A percentile compares a stretch with the other conserved stretches of the same genome.
phyloP scores from a whole-genome alignment of 2,797 vertebrate genomes.

The Parauchenoglanis punctatus region DNA sequence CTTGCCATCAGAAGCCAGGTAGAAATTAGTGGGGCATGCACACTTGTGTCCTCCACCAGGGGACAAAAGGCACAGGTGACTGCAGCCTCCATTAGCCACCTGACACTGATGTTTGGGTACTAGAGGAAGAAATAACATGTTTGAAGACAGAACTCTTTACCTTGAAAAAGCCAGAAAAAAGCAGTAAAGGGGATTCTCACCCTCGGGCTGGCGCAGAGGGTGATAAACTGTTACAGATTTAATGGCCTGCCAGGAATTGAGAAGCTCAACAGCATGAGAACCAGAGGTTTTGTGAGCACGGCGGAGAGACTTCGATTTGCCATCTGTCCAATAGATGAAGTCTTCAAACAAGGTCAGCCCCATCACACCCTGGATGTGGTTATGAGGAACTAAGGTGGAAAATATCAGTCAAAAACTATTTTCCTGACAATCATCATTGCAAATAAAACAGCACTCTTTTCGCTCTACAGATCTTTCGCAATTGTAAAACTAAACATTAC shows the following conservation, averaged over 20 bases:
- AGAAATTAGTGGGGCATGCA: conserved; percentile 97
- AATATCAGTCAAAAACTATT: conserved; percentile 68
- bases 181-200: conserved; percentile 71
- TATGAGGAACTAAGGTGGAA: conserved; percentile 87
- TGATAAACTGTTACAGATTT: conserved; percentile 98
- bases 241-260: conserved; percentile 98
- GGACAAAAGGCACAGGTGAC: conserved; percentile 94
- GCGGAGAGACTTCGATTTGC: conserved; percentile 95
- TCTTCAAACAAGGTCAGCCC: conserved; percentile 96
- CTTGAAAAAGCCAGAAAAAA: conserved; percentile 19
- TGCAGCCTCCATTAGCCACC: conserved; percentile 93
- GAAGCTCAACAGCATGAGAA: conserved; percentile 84
- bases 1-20: conserved; percentile 91
- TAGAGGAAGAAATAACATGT: conserved; percentile 59
- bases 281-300: conserved; percentile 96
- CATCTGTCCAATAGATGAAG: conserved; percentile 98
- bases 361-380: conserved; percentile 95
- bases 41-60: conserved; percentile 87
- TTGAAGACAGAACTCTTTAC: conserved; percentile 22
- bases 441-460: not conserved
- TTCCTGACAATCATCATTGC: not conserved
- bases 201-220: conserved; percentile 94
- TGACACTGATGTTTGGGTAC: conserved; percentile 93
- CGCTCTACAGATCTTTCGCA: not conserved
- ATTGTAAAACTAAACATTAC: conserved; percentile 1